phyloP scores from a whole-genome alignment of 37 sponge, comb jelly and placozoan genomes.

The Mnemiopsis leidyi region DNA sequence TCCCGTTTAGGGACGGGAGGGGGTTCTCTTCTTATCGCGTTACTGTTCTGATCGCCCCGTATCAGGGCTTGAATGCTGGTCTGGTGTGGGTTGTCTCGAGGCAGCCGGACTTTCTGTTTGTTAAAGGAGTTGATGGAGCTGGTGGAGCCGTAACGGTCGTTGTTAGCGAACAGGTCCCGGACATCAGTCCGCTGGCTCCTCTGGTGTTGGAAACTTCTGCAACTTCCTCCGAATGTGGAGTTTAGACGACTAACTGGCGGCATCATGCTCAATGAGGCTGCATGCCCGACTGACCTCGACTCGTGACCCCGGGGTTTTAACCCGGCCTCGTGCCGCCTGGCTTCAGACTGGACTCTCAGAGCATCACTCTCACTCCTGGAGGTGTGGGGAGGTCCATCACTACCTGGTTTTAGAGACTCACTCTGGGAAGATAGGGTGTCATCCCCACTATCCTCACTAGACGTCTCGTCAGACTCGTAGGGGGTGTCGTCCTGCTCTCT shows the following conservation, averaged over 20 bases:
- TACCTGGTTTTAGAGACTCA: background rate
- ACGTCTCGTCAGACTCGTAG: slow-evolving; percentile 49
- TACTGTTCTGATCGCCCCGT: slow-evolving; percentile 46
- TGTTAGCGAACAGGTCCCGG: slow-evolving; percentile 28
- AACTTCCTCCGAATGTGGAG: slow-evolving; percentile 34
- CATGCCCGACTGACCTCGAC: slow-evolving; percentile 34
- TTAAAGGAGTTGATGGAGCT: background rate
- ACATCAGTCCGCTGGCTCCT: slow-evolving; percentile 16
- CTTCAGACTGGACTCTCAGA: background rate
- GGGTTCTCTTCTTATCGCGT: background rate
- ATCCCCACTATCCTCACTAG: slow-evolving; percentile 40
- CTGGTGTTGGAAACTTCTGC: slow-evolving; percentile 62
- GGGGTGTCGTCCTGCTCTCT: slow-evolving; percentile 19
- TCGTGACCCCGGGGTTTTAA: background rate
- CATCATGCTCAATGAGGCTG: background rate
- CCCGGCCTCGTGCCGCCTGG: background rate
- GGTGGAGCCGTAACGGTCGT: slow-evolving; percentile 36
- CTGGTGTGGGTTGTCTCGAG: slow-evolving; percentile 31
- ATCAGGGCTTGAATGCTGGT: slow-evolving; percentile 46
- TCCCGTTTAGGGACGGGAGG: slow-evolving; percentile 64
- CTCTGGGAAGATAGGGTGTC: slow-evolving; percentile 6
- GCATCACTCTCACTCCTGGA: background rate
- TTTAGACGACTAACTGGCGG: background rate
- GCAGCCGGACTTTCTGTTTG: background rate
- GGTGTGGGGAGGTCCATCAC: background rate